phyloP scores from a whole-genome alignment of 2,797 vertebrate species.

The Galagoides demidoff region DNA sequence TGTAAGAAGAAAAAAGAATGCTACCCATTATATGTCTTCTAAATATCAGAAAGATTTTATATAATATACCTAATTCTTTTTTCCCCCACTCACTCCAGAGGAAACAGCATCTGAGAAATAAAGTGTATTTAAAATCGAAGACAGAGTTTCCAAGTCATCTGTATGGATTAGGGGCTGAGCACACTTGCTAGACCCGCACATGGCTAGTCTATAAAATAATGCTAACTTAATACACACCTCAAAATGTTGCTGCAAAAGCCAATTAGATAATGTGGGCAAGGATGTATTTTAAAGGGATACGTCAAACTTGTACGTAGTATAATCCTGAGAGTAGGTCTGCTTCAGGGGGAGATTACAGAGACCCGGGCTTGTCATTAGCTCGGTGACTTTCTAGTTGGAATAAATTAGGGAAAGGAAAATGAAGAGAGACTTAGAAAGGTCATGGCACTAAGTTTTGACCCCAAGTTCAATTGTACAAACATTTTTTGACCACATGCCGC shows the following conservation, averaged over 20 bases:
- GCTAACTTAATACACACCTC: background rate
- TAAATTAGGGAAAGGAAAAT: fast-evolving
- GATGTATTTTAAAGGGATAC: background rate
- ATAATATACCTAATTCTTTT: background rate
- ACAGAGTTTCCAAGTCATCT: background rate
- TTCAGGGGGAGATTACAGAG: background rate
- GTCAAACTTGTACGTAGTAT: background rate
- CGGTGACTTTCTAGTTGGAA: background rate
- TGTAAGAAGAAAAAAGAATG: background rate
- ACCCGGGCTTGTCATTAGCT: background rate
- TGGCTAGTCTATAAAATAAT: background rate
- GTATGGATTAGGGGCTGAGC: background rate
- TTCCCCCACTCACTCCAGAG: background rate
- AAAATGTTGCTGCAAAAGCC: background rate
- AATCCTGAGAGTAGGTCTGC: background rate
- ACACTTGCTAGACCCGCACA: background rate
- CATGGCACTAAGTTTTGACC: background rate
- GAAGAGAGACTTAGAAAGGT: background rate
- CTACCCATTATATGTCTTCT: background rate
- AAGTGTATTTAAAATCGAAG: background rate
- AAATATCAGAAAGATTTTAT: background rate
- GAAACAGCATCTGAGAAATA: background rate
- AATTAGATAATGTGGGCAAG: background rate
- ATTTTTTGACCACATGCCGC: too few species aligned
- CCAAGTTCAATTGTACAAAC: background rate